phyloP scores from a whole-genome alignment of 2,113 vertebrate species.

The Lagopus leucura region DNA sequence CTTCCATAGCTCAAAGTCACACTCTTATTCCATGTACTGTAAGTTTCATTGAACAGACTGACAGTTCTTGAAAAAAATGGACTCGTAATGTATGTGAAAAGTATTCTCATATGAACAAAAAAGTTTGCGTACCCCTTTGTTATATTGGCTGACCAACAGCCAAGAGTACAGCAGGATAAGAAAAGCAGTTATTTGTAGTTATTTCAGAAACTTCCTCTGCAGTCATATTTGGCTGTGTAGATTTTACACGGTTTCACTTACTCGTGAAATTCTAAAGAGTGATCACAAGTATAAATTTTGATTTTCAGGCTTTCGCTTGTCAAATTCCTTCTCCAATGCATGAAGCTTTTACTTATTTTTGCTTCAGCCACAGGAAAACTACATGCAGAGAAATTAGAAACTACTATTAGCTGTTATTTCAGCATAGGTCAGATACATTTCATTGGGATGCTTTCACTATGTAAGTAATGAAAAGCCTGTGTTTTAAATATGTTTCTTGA shows the following conservation, averaged over 20 bases:
- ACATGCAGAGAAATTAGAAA: background rate
- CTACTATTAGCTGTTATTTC: background rate
- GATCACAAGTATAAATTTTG: background rate
- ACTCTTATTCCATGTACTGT: background rate
- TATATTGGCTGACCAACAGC: background rate
- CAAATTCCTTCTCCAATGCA: background rate
- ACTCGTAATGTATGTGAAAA: background rate
- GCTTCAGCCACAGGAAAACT: background rate
- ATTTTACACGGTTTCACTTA: background rate
- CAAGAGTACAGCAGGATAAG: background rate
- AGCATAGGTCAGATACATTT: background rate
- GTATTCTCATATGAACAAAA: background rate
- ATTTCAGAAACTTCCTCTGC: background rate
- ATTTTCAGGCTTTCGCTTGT: background rate
- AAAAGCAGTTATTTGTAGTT: background rate
- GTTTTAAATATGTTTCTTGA: background rate
- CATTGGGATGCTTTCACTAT: background rate
- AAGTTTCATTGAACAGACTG: background rate
- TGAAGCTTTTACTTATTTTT: background rate
- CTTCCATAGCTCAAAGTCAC: background rate
- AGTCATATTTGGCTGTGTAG: background rate
- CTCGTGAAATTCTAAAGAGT: background rate
- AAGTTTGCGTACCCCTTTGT: background rate
- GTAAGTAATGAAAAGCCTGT: background rate
- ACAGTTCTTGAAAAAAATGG: background rate